A percentile compares a stretch with the other conserved stretches of the same genome.
These are phyloP conservation scores for Zoanthus gigantus DNA, from an alignment of 92 coral and sea anemone genomes.

Conservation along the genomic window DNA sequence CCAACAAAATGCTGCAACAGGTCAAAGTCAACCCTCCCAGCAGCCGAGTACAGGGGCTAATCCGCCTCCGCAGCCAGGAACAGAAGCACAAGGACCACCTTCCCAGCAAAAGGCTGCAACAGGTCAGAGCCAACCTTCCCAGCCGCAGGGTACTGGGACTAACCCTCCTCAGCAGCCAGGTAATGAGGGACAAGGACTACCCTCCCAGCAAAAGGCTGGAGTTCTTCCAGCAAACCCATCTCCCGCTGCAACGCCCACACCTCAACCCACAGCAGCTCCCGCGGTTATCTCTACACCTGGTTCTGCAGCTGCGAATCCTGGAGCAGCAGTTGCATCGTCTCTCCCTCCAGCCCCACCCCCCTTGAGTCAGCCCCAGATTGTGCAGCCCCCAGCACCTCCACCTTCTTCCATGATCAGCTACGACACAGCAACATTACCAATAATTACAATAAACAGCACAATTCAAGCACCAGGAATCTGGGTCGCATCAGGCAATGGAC, in stretches of 20 bases:
- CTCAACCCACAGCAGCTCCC: constrained; percentile 25
- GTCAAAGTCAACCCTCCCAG: not conserved
- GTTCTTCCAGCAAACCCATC: not conserved
- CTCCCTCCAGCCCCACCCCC: not conserved
- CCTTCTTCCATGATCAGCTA: constrained; percentile 16
- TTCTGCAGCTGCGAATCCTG: not conserved
- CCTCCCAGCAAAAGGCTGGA: not conserved
- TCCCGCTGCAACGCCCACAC: not conserved
- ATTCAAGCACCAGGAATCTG: constrained; percentile 37
- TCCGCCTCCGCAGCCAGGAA: not conserved
- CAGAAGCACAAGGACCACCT: not conserved
- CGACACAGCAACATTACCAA: not conserved
- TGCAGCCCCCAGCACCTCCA: constrained; percentile 4
- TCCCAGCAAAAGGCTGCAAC: not conserved
- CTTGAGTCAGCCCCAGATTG: not conserved
- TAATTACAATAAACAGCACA: constrained; percentile 30
- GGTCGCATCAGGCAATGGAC: constrained; percentile 21
- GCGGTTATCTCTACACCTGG: constrained; percentile 27
- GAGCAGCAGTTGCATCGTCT: not conserved
- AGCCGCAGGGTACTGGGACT: not conserved
- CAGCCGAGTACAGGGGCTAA: not conserved
- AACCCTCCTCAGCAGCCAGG: not conserved
- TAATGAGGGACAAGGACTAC: not conserved
- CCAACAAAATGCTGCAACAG: not conserved
- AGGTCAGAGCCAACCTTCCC: not conserved